phyloP scores from a whole-genome alignment of 2,888 invertebrate species.

The Hanleya hanleyi region DNA sequence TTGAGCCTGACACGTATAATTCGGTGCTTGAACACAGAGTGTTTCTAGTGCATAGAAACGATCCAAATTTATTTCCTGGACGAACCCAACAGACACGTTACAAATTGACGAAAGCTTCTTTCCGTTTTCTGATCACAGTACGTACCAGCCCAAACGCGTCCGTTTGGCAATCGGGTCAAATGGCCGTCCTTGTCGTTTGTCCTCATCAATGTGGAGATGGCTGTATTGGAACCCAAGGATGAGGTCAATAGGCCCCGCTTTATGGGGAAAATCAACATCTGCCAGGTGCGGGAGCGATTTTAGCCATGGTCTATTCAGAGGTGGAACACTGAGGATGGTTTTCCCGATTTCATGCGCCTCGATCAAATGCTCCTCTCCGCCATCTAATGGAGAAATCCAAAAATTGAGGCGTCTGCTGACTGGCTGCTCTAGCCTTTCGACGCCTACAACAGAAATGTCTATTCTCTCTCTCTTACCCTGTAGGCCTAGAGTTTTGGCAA shows the following conservation, averaged over 20 bases:
- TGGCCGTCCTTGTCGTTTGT: constrained; percentile 2
- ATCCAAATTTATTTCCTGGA: constrained; percentile 13
- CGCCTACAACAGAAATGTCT: constrained; percentile 11
- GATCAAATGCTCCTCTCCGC: constrained; percentile 15
- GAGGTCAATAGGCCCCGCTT: constrained; percentile 10
- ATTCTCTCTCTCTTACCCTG: constrained; percentile 14
- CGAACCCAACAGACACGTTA: constrained; percentile 10
- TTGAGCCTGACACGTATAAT: background rate
- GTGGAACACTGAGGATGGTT: constrained; percentile 12
- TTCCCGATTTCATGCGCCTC: constrained; percentile 21
- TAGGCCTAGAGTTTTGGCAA: constrained; percentile 13
- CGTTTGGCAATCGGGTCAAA: constrained; percentile 19
- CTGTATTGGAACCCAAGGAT: constrained; percentile 23
- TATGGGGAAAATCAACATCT: constrained; percentile 10
- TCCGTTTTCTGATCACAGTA: constrained; percentile 12
- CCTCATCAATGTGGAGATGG: constrained; percentile 14
- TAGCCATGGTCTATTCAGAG: constrained; percentile 10
- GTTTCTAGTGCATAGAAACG: constrained; percentile 17
- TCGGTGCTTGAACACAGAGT: constrained; percentile 10
- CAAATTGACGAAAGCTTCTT: background rate
- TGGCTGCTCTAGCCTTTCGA: background rate
- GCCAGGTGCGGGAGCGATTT: background rate
- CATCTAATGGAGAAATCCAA: constrained; percentile 12
- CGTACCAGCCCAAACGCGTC: constrained; percentile 21
- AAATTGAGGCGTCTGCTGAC: constrained; percentile 13